Base-by-base conservation (phyloP, 2,113 vertebrate genomes). In the Uropsilus gracilis region DNA sequence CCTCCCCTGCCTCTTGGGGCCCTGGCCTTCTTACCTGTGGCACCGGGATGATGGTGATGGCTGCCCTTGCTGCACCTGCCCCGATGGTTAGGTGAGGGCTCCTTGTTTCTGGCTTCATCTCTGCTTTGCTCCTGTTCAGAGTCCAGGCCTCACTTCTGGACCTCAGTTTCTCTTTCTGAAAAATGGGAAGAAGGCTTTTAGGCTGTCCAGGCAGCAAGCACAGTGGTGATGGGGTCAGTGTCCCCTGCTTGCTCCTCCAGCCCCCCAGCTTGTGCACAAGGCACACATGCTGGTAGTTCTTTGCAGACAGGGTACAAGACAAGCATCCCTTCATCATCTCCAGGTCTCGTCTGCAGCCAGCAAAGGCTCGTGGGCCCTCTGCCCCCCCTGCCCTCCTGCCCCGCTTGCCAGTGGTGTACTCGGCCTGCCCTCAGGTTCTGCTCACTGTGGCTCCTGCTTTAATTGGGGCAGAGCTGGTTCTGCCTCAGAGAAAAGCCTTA, bases 81-180 rank as follows among this genome's bases (percentile, higher is more conserved):
- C 0, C 4, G 48, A 68, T 24, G 3, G 66, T n/a, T 39, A 6
- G 53, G 10, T 14, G 32, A 55, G 50, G 77, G 64, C 57, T 30
- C 24, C 75, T 34, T 1, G 1, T 69, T 42, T 34, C 53, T 83
- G 69, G 53, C 63, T 39, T 42, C 24, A 3, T 7, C 24, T 24
- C 20, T 13, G 17, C 5, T 4, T 17, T 24, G 14, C 9, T 4
- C 69, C 64, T 16, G 0, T 3, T 55, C 50, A 53, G 37, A n/a
- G 42, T 12, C 42, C 11, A 3, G 76, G 2, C 42, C n/a, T 89
- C 11, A 20, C 42, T 61, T 22, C 26, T 59, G n/a, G 63, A 28
- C 64, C 80, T 95, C 50, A 30, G 68, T 87, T 94, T 93, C 66
- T 77, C 73, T 22, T 37, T 76, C 90, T 69, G 61, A 39, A 82